phyloP scores from a whole-genome alignment of 2,797 vertebrate species.

The Echiichthys vipera region DNA sequence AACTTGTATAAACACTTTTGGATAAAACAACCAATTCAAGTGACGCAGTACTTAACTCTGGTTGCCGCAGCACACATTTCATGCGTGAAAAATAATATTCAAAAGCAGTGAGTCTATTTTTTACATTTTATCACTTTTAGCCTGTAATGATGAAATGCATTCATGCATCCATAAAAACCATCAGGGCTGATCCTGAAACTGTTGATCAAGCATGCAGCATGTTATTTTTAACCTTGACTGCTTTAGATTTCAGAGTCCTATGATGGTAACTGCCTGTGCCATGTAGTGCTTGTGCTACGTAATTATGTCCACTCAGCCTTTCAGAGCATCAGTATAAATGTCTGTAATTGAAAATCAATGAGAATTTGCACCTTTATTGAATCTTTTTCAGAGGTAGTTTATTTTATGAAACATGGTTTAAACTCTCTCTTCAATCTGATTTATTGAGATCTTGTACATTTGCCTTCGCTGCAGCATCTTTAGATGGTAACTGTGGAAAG shows the following conservation, averaged over 20 bases:
- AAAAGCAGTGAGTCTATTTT: too few relatives aligned
- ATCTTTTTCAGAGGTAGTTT: slow-evolving; percentile 5
- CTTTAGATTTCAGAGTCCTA: slow-evolving; percentile 30
- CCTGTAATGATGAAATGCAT: slow-evolving; percentile 26
- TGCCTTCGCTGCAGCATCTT: not conserved
- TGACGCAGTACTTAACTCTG: too few relatives aligned
- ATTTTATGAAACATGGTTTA: slow-evolving; percentile 16
- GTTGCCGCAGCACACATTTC: not conserved
- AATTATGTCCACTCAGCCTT: slow-evolving; percentile 56
- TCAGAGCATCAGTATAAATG: slow-evolving; percentile 47
- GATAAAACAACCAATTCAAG: not conserved
- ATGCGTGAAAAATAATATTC: not conserved
- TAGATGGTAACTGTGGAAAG: not conserved
- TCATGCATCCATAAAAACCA: slow-evolving; percentile 40
- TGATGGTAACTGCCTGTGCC: slow-evolving; percentile 11
- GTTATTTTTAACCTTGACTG: slow-evolving; percentile 6
- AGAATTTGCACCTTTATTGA: slow-evolving; percentile 33
- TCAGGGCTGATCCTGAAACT: slow-evolving; percentile 7
- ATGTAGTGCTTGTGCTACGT: slow-evolving; percentile 11
- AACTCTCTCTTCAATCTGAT: slow-evolving; percentile 24
- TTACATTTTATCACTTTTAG: slow-evolving; percentile 37
- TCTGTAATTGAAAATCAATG: slow-evolving; percentile 62
- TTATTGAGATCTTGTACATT: slow-evolving; percentile 10
- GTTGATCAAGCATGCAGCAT: too few relatives aligned
- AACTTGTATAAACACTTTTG: not conserved